Evolutionary conservation across 2,113 vertebrate species (phyloP).

Genomic region (Ovis canadensis): DNA sequence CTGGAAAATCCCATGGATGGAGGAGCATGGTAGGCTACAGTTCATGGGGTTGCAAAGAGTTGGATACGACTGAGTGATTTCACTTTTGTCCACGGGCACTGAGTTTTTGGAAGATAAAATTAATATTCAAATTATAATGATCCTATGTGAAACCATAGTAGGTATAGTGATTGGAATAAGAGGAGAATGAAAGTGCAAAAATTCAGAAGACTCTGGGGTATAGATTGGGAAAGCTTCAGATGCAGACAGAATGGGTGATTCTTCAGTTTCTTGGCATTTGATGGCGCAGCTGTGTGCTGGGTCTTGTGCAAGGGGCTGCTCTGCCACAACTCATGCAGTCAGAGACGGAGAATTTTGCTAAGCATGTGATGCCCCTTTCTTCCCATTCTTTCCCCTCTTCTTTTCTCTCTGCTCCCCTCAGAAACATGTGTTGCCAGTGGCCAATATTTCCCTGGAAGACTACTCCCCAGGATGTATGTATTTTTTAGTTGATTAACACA

Average conservation of each 20-base stretch:
- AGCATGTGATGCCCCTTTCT: background rate
- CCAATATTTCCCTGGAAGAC: slow-evolving; percentile 6
- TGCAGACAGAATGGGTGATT: background rate
- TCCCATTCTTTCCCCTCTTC: background rate
- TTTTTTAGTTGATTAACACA: slow-evolving; percentile 16
- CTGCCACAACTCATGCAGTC: background rate
- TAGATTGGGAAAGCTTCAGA: background rate
- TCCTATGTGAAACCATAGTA: background rate
- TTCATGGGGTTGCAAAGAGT: background rate
- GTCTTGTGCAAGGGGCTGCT: background rate
- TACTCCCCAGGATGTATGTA: background rate
- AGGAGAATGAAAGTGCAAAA: background rate
- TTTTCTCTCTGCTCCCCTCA: background rate
- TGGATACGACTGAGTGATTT: background rate
- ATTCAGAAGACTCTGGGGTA: background rate
- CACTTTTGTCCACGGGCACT: background rate
- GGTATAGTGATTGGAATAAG: background rate
- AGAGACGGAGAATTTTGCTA: background rate
- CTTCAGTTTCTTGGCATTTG: background rate
- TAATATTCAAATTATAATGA: background rate
- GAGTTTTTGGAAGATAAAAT: background rate
- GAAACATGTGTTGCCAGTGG: background rate
- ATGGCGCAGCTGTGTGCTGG: background rate
- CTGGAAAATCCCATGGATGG: background rate
- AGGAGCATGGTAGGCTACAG: background rate